These are phyloP conservation scores for Lasiurus borealis DNA, from an alignment of 2,113 vertebrate species.

Conservation along the genomic window DNA sequence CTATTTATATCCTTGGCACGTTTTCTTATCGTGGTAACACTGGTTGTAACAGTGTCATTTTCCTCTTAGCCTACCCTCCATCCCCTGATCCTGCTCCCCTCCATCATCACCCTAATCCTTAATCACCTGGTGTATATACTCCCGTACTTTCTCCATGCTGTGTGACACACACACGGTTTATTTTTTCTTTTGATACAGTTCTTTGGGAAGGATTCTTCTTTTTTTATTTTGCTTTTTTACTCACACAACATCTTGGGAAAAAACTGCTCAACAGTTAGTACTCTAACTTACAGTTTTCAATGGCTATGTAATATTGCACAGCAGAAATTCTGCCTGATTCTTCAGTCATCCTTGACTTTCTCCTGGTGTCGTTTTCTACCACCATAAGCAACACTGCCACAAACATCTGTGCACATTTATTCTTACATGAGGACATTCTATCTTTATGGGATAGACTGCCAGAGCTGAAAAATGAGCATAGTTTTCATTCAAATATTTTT, in stretches of 20 bases:
- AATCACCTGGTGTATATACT: neutral
- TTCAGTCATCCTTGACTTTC: neutral
- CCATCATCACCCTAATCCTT: neutral
- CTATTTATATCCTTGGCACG: neutral
- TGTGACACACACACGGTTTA: neutral
- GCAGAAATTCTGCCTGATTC: neutral
- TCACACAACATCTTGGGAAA: neutral
- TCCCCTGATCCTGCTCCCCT: neutral
- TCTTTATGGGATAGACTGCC: neutral
- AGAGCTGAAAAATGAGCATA: neutral
- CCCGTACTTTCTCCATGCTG: rapidly evolving
- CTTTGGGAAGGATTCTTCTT: neutral
- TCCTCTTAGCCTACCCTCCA: neutral
- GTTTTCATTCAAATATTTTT: neutral
- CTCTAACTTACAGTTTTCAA: neutral
- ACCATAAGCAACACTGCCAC: neutral
- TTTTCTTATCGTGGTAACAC: neutral
- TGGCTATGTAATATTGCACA: neutral
- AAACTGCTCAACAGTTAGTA: neutral
- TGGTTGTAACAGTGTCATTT: neutral
- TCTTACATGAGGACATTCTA: neutral
- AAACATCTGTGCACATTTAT: rapidly evolving
- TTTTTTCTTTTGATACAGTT: neutral
- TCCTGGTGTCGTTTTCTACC: neutral
- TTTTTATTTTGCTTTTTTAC: neutral